Evolutionary conservation across 2,888 invertebrate species (phyloP).

Genomic region (Zeuzera pyrina): DNA sequence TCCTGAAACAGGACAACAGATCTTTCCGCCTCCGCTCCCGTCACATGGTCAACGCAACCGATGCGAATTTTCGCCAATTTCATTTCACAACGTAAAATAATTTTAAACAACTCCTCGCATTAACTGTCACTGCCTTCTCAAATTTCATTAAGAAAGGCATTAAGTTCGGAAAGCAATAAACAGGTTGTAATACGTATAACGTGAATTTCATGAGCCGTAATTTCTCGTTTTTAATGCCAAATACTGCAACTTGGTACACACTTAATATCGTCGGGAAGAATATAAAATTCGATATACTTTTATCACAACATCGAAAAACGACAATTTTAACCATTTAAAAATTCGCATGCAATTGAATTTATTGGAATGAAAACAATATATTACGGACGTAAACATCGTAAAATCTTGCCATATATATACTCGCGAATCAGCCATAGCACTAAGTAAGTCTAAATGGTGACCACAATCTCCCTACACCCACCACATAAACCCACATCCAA

Average conservation of each 20-base stretch:
- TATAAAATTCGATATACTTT: no score
- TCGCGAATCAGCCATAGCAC: no score
- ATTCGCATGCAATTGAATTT: no score
- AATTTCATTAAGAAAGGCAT: conserved; percentile 35
- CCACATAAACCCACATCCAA: conserved; percentile 5
- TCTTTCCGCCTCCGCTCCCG: conserved; percentile 61
- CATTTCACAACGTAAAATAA: conserved; percentile 21
- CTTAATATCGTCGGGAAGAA: no score
- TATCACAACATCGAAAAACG: no score
- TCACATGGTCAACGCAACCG: conserved; percentile 34
- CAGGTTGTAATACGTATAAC: conserved; percentile 29
- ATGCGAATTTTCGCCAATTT: conserved; percentile 48
- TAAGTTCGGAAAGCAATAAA: conserved; percentile 29
- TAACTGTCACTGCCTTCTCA: conserved; percentile 27
- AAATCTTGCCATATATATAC: no score
- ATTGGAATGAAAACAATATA: no score
- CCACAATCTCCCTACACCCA: conserved; percentile 6
- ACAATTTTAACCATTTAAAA: no score
- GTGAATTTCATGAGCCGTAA: conserved; percentile 28
- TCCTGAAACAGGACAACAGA: conserved; percentile 64
- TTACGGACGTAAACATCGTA: no score
- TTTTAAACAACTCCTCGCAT: conserved; percentile 39
- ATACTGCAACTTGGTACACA: no score
- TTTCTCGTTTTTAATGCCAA: conserved; percentile 27
- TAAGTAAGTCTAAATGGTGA: conserved; percentile 6